Evolutionary conservation across 2,888 invertebrate species (phyloP).

Genomic region (Agriopis leucophaearia): DNA sequence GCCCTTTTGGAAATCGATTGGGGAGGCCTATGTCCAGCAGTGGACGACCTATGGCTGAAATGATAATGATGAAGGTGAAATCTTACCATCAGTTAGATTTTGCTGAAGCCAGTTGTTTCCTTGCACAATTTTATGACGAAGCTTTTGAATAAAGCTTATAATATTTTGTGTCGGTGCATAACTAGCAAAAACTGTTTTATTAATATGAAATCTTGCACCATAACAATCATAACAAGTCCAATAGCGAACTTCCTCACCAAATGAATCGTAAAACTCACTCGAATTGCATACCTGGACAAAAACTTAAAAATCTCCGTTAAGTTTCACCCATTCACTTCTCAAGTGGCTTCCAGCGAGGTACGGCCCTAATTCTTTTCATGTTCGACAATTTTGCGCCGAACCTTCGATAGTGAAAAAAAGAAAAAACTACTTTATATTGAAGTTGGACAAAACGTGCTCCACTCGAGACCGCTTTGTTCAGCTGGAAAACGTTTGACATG

Average conservation of each 20-base stretch:
- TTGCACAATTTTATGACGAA: background rate
- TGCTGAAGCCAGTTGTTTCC: too few species aligned
- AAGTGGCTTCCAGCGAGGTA: constrained; percentile 73
- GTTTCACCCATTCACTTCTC: constrained; percentile 75
- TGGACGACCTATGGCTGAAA: too few species aligned
- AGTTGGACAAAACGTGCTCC: constrained; percentile 75
- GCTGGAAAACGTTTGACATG: constrained; percentile 80
- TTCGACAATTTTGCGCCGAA: constrained; percentile 68
- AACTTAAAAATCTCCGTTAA: constrained; percentile 78
- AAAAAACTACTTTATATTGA: constrained; percentile 75
- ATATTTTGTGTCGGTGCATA: background rate
- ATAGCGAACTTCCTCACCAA: constrained; percentile 58
- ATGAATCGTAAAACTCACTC: constrained; percentile 66
- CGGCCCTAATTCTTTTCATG: constrained; percentile 81
- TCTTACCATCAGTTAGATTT: too few species aligned
- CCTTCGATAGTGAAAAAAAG: constrained; percentile 77
- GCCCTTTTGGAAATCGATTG: too few species aligned
- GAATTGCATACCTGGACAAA: constrained; percentile 74
- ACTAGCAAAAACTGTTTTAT: background rate
- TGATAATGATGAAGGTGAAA: too few species aligned
- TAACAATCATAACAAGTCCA: constrained; percentile 21
- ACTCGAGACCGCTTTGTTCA: constrained; percentile 82
- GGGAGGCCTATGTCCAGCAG: too few species aligned
- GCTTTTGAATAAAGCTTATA: background rate
- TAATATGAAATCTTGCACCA: constrained; percentile 14